Evolutionary conservation across 2,888 invertebrate genomes (phyloP).

Genomic region (Dryadula phaetusa): DNA sequence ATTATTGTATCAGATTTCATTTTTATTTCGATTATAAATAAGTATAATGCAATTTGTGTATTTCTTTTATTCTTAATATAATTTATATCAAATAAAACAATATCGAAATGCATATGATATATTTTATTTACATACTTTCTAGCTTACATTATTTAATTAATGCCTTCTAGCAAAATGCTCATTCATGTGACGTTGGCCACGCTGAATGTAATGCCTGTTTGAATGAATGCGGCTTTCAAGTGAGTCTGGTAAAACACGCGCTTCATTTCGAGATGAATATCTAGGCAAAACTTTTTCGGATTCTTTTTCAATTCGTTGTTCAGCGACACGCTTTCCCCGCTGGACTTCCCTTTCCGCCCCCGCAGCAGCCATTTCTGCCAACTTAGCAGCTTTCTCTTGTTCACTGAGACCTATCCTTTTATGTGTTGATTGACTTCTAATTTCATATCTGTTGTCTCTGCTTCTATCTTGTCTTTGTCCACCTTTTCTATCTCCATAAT

Average conservation of each 20-base stretch:
- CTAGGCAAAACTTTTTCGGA: constrained; percentile 80
- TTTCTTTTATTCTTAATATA: constrained; percentile 34
- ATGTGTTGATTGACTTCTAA: constrained; percentile 41
- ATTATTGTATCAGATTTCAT: constrained; percentile 11
- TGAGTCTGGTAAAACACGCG: constrained; percentile 85
- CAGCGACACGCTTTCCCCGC: constrained; percentile 86
- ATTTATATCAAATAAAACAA: constrained; percentile 27
- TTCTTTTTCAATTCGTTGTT: constrained; percentile 84
- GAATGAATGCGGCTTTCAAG: constrained; percentile 94
- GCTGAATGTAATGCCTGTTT: constrained; percentile 95
- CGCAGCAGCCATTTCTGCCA: constrained; percentile 92
- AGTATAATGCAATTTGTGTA: constrained; percentile 43
- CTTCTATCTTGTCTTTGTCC: neutral
- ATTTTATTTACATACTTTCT: constrained; percentile 12
- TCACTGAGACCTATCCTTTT: constrained; percentile 56
- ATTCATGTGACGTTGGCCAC: constrained; percentile 91
- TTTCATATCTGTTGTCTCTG: neutral
- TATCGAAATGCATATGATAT: neutral
- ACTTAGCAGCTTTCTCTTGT: constrained; percentile 84
- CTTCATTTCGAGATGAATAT: constrained; percentile 71
- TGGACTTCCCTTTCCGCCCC: constrained; percentile 88
- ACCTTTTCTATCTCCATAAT: constrained; percentile 47
- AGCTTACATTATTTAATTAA: neutral
- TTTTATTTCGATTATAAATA: constrained; percentile 23
- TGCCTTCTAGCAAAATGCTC: constrained; percentile 91